Base-by-base conservation (phyloP, 2,113 vertebrate genomes). In the Leptocoma aspasia region DNA sequence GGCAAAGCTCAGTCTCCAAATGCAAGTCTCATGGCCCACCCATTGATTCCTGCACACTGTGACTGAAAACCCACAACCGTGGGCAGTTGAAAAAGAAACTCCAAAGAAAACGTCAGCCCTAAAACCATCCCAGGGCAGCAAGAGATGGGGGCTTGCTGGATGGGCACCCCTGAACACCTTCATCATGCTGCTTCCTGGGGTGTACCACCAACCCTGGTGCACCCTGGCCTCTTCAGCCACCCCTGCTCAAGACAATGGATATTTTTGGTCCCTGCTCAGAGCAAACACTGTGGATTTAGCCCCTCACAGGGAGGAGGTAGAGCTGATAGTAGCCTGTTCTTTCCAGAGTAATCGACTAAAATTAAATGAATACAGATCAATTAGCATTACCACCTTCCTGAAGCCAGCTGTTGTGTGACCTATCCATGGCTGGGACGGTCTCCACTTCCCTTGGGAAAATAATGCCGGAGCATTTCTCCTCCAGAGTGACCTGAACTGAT, bases 81-180 rank as follows among this genome's bases (percentile, higher is more conserved):
- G 31, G 47, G 9, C 61, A 53, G 9, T 5, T 61, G 52, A 15
- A n/a, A n/a, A n/a, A n/a, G n/a, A n/a, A 73, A 2, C 12, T 37
- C 50, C 2, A 5, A 37, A 65, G 20, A 21, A 86, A 75, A 39
- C 0, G 1, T 33, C 45, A 79, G 23, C 35, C 42, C 63, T 59
- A 28, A 50, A 76, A 42, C 17, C 30, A 63, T 59, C 28, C n/a
- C 84, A 57, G 39, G 42, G n/a, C 42, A 75, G 47, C 1, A 6
- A 8, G 5, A 24, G 1, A 1, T 1, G 2, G 47, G 56, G 17
- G 13, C 15, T 60, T 19, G 9, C 2, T 59, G 77, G 17, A 1
- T 39, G 30, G 11, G 20, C 42, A 35, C 20, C 13, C 13, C 13
- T 15, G 6, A 6, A 13, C 11, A 13, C 28, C 61, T 59, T n/a